phyloP scores from a whole-genome alignment of 2,113 vertebrate genomes.

The Platanista minor region DNA sequence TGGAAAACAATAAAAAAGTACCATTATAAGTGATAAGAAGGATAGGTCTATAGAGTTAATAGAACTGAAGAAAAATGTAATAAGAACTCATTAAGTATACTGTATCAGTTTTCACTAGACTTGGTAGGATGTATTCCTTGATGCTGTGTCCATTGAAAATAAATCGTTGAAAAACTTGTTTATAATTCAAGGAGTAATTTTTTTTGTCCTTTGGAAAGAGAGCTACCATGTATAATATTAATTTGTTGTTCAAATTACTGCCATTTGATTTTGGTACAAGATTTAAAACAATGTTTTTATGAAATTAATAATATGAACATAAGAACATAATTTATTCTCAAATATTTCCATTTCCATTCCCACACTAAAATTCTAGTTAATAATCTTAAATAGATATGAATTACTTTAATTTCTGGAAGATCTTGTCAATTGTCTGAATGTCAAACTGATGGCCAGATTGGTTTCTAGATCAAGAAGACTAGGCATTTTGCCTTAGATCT shows the following conservation, averaged over 20 bases:
- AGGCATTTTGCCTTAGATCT: not conserved
- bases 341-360: not conserved
- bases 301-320: not conserved
- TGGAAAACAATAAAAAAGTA: not conserved
- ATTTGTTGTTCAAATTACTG: not conserved
- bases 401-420: not conserved
- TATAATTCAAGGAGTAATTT: not conserved
- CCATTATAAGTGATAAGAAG: not conserved
- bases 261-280: not conserved
- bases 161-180: not conserved
- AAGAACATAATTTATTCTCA: not conserved
- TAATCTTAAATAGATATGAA: not conserved
- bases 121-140: not conserved
- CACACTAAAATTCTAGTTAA: not conserved
- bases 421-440: not conserved
- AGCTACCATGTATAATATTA: not conserved
- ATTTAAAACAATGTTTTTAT: not conserved
- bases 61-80: not conserved
- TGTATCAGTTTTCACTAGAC: not conserved
- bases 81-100: too few species aligned
- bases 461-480: not conserved
- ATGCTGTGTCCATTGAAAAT: not conserved
- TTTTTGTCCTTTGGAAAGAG: not conserved
- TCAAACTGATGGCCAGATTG: not conserved
- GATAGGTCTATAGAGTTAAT: not conserved